phyloP scores from a whole-genome alignment of 2,888 invertebrate genomes.

The Amiota mariae region DNA sequence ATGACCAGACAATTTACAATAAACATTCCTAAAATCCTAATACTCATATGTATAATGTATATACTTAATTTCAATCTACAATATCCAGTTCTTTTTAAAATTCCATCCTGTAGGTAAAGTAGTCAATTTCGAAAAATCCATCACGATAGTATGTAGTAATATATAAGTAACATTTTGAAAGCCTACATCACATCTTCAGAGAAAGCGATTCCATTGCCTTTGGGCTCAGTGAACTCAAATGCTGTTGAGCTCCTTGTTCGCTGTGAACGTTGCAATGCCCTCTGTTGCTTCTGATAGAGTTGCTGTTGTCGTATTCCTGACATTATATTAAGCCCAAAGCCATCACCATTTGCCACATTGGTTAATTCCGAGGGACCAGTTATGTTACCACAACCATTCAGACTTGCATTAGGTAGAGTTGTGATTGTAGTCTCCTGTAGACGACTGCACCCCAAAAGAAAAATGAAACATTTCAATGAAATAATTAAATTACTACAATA shows the following conservation, averaged over 20 bases:
- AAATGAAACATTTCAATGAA: neutral
- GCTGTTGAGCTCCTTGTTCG: neutral
- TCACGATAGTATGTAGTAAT: too few species aligned
- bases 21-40: too few species aligned
- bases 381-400: neutral
- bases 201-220: too few species aligned
- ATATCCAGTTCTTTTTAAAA: too few species aligned
- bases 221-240: too few species aligned
- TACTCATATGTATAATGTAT: too few species aligned
- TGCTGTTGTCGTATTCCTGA: neutral
- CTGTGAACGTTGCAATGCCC: neutral
- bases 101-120: too few species aligned
- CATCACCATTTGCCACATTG: neutral
- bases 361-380: neutral
- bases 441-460: conserved; percentile 53
- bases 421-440: conserved; percentile 66
- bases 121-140: too few species aligned
- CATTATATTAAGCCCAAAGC: neutral
- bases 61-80: too few species aligned
- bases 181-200: too few species aligned
- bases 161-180: too few species aligned
- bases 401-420: conserved; percentile 54
- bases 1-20: too few species aligned
- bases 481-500: neutral
- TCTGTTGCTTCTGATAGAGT: conserved; percentile 17